Evolutionary conservation across 2,113 vertebrate species (phyloP).

Genomic region (Turdus rufiventris): DNA sequence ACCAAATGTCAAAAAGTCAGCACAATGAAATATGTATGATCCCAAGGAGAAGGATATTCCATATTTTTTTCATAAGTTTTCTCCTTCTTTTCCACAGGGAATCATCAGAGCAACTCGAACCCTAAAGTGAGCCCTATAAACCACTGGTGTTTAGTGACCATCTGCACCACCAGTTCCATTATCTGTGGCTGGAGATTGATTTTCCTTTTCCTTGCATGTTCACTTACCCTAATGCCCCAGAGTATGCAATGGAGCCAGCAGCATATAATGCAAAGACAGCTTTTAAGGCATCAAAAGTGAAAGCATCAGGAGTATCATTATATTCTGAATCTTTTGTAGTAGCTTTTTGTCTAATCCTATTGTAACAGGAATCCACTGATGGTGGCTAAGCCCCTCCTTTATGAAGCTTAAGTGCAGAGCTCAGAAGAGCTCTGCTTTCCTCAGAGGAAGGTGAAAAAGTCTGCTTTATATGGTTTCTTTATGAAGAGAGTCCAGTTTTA

Average conservation of each 20-base stretch:
- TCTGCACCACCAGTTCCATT: slow-evolving; percentile 61
- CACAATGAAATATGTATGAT: neutral
- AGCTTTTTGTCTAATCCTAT: slow-evolving; percentile 24
- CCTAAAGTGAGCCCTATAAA: neutral
- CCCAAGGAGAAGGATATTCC: neutral
- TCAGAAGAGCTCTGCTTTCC: neutral
- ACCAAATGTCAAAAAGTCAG: neutral
- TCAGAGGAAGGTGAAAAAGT: neutral
- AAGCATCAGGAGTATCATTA: slow-evolving; percentile 30
- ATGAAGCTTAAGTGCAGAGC: neutral
- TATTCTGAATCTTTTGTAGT: slow-evolving; percentile 8
- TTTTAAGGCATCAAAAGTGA: slow-evolving; percentile 54
- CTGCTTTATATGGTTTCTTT: neutral
- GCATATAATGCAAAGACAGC: neutral
- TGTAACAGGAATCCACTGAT: neutral
- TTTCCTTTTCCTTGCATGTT: slow-evolving; percentile 57
- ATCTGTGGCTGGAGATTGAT: slow-evolving; percentile 62
- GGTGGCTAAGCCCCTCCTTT: neutral
- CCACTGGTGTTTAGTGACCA: slow-evolving; percentile 48
- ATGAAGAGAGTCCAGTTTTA: neutral
- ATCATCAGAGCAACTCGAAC: neutral
- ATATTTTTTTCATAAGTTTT: neutral
- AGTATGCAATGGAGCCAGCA: slow-evolving; percentile 42
- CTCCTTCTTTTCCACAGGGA: slow-evolving; percentile 28
- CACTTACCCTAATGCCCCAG: slow-evolving; percentile 58